These are phyloP conservation scores for Chalcis sispes DNA, from an alignment of 2,888 invertebrate species.

Conservation along the genomic window DNA sequence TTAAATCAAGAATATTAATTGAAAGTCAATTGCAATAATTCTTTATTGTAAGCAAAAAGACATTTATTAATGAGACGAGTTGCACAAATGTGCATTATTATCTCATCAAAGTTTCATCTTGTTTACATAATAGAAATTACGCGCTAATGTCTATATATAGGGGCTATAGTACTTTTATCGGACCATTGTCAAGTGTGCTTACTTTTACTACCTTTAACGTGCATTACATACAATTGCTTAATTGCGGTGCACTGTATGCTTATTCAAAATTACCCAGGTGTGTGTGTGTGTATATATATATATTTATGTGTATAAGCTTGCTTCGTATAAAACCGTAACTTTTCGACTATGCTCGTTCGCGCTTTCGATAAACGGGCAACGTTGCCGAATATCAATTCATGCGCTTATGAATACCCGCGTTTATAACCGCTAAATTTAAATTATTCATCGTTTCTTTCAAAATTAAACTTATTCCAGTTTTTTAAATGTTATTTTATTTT, in stretches of 20 bases:
- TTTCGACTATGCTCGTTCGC: background rate
- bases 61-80: no score
- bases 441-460: no score
- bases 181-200: slow-evolving; percentile 27
- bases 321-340: background rate
- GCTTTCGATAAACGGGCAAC: background rate
- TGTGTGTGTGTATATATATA: no score
- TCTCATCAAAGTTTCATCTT: slow-evolving; percentile 15
- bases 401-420: background rate
- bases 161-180: slow-evolving; percentile 19
- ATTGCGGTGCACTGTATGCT: background rate
- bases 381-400: slow-evolving; percentile 4
- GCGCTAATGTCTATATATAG: background rate
- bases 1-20: no score
- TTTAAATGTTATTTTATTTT: no score
- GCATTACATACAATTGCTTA: background rate
- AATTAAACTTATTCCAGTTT: no score
- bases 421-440: slow-evolving; percentile 6
- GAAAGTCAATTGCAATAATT: no score
- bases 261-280: slow-evolving; percentile 16
- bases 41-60: background rate
- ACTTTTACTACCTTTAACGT: background rate
- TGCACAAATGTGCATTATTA: background rate
- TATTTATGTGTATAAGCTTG: no score
- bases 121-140: slow-evolving; percentile 58